Evolutionary conservation across 2,113 vertebrate species (phyloP), one percentile per base, ranked within the genome.

Genomic region (Piliocolobus tephrosceles): DNA sequence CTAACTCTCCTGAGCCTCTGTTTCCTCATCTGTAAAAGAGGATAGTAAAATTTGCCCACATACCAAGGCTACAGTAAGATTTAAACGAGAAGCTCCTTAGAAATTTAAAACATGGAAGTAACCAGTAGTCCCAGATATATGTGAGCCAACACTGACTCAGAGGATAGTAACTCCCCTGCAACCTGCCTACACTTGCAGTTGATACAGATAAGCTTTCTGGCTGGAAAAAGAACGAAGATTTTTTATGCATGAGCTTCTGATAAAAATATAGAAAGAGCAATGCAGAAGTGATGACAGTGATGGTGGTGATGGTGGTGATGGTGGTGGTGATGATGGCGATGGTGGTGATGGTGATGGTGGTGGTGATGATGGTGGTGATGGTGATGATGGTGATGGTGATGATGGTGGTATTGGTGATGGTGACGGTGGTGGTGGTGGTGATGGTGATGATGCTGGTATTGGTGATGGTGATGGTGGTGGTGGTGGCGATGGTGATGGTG

Each of bases 351-450:
- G 0, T 35, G 30, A 0, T 68, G 66, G 8, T 17, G 32, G 0
- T 17, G 32, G 0, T 68, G 16, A 2, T 3, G 11, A 0, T 68
- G 13, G 0, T n/a, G 14, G 0, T 68, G 30, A 2, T 13, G 64
- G 12, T 66, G 3, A 0, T 32, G 30, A 0, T 14, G 3, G 4
- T 32, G 64, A 0, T 32, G 30, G 0, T 32, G 64, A 0, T 35
- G 32, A 0, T 7, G 66, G 0, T 35, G 66, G 0, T 68, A 13
- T 0, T 16, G 32, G 3, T 14, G 5, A 0, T 66, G 64, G 2
- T 32, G 5, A 0, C 12, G 64, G 6, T 66, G 30, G 0, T 32
- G 30, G 1, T 16, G 64, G 0, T 66, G 30, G 0, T 32, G 27
- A 4, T 32, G 64, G 0, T 30, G 8, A 0, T 27, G 0, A 40